Conservation (phyloP, 2,888 invertebrate genomes). For the Herminia tarsipennalis region DNA sequence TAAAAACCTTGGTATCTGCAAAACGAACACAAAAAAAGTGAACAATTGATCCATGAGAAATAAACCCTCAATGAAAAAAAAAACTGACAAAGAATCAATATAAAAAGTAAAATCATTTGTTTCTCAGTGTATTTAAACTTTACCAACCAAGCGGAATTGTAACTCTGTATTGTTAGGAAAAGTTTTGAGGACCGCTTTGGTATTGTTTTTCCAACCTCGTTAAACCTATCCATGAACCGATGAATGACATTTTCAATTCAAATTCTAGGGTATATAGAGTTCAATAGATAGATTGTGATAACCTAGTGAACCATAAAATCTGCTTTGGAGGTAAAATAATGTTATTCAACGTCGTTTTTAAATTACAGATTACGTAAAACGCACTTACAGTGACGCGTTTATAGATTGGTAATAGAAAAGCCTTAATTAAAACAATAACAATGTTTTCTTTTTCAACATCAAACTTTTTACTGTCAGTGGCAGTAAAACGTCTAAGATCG, state of each 20-base stretch:
- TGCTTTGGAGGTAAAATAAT: no score
- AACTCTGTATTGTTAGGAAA: slow-evolving; percentile 42
- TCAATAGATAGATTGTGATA: slow-evolving; percentile 3
- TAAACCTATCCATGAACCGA: slow-evolving; percentile 48
- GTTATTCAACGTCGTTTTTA: no score
- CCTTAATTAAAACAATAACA: no score
- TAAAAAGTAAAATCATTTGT: slow-evolving; percentile 42
- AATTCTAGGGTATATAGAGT: slow-evolving; percentile 7
- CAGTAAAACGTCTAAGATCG: no score
- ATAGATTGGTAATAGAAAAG: no score
- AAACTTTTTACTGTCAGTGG: no score
- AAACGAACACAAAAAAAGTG: neutral
- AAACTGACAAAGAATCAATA: slow-evolving; percentile 35
- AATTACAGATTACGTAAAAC: no score
- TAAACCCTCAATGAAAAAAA: slow-evolving; percentile 21
- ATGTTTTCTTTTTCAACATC: no score
- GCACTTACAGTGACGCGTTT: no score
- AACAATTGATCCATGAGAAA: slow-evolving; percentile 29
- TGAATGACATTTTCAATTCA: slow-evolving; percentile 28
- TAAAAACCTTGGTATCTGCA: neutral
- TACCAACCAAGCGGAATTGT: slow-evolving; percentile 43
- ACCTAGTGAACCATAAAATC: no score
- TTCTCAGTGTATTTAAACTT: slow-evolving; percentile 35
- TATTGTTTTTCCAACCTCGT: slow-evolving; percentile 50
- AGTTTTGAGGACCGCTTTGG: slow-evolving; percentile 34